Evolutionary conservation across 1,140 invertebrate species (phyloP).

Genomic region (Micrasema minimum): DNA sequence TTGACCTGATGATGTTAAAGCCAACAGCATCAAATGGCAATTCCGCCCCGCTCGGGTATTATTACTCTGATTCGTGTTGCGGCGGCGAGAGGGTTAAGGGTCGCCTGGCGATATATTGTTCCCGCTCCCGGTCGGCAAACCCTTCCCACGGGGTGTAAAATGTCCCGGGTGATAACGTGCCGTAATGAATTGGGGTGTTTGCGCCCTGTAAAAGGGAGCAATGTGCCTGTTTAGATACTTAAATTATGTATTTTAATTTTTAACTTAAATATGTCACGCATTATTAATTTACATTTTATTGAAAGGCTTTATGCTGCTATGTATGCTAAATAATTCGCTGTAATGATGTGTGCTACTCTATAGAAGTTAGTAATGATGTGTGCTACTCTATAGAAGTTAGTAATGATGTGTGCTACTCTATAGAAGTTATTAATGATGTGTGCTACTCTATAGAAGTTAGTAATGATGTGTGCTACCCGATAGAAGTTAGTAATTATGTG

Average conservation of each 20-base stretch:
- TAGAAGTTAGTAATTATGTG: too few relatives aligned
- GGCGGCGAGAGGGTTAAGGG: slow-evolving; percentile 23
- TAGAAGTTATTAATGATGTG: too few relatives aligned
- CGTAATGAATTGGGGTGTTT: slow-evolving; percentile 41
- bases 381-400: too few relatives aligned
- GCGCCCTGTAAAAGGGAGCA: slow-evolving; percentile 23
- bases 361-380: too few relatives aligned
- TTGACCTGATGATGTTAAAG: slow-evolving; percentile 21
- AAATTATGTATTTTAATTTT: slow-evolving; percentile 21
- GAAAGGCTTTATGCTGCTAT: too few relatives aligned
- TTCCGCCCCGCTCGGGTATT: neutral
- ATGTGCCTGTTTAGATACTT: slow-evolving; percentile 6
- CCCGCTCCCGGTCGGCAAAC: neutral
- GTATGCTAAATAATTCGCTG: too few relatives aligned
- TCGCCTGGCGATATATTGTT: slow-evolving; percentile 29
- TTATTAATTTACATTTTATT: too few relatives aligned
- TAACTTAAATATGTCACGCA: neutral
- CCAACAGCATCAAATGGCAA: slow-evolving; percentile 24
- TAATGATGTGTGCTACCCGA: too few relatives aligned
- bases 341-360: too few relatives aligned
- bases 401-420: too few relatives aligned
- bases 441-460: too few relatives aligned
- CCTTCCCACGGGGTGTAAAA: slow-evolving; percentile 16
- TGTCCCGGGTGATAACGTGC: slow-evolving; percentile 35
- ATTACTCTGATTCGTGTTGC: slow-evolving; percentile 17